Evolutionary conservation across 2,113 vertebrate genomes (phyloP).

Genomic region (Dasypus novemcinctus): DNA sequence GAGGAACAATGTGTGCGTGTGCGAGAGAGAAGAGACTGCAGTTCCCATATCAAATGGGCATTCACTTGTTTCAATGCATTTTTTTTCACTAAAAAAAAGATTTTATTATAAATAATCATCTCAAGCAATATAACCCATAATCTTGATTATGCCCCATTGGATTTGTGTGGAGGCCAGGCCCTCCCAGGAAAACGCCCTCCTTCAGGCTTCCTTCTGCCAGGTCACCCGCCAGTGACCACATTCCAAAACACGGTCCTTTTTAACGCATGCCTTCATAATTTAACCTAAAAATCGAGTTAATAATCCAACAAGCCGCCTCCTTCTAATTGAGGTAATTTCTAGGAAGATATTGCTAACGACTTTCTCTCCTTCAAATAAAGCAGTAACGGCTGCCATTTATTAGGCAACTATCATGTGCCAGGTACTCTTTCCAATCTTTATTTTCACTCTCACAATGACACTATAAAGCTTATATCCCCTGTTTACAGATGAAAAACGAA

Average conservation of each 20-base stretch:
- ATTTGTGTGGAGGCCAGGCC: background rate
- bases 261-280: background rate
- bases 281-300: background rate
- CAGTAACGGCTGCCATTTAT: background rate
- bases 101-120: background rate
- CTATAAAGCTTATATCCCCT: background rate
- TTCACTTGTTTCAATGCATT: background rate
- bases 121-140: background rate
- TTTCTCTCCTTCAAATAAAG: background rate
- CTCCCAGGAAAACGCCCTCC: background rate
- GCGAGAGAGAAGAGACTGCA: accelerated
- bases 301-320: background rate
- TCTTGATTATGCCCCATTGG: background rate
- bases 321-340: background rate
- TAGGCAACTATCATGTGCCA: background rate
- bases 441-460: background rate
- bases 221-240: background rate
- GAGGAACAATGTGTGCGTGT: background rate
- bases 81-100: background rate
- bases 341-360: background rate
- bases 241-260: background rate
- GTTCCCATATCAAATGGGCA: background rate
- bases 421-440: background rate
- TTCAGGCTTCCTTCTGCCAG: background rate
- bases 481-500: background rate